These are phyloP conservation scores for Phymorhynchus buccinoides DNA, from an alignment of 1,140 invertebrate species.

Conservation along the genomic window DNA sequence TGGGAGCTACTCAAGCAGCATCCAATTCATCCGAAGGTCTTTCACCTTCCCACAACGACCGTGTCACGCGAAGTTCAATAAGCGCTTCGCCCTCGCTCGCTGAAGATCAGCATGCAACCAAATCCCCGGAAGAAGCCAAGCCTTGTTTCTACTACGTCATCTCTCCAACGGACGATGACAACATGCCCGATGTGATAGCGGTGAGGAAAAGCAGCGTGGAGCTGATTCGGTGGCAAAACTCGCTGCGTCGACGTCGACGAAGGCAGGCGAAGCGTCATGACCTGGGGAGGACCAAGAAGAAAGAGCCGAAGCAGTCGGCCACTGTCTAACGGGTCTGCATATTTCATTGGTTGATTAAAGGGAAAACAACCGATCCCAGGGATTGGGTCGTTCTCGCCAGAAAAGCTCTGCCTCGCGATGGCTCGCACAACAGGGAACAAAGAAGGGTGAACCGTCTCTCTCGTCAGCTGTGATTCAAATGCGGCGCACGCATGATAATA, in stretches of 20 bases:
- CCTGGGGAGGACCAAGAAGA: conserved; percentile 13
- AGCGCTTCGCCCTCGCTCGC: background rate
- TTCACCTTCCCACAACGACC: background rate
- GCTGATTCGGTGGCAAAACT: conserved; percentile 34
- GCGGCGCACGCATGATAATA: too few species aligned
- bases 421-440: too few species aligned
- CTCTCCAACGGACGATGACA: conserved; percentile 32
- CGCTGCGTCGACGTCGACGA: conserved; percentile 17
- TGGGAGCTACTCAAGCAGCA: too few species aligned
- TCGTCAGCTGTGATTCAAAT: too few species aligned
- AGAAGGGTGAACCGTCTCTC: too few species aligned
- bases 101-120: background rate
- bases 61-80: background rate
- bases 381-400: too few species aligned
- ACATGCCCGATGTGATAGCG: conserved; percentile 35
- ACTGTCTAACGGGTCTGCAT: background rate
- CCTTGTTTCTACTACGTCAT: conserved; percentile 34
- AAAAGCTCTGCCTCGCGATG: too few species aligned
- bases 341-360: too few species aligned
- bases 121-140: background rate
- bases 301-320: background rate
- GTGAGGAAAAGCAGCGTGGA: conserved; percentile 32
- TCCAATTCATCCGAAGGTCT: too few species aligned
- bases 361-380: too few species aligned
- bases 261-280: conserved; percentile 33